A percentile compares a stretch with the other conserved stretches of the same genome.
These are phyloP conservation scores for Sebastes fasciatus DNA, from an alignment of 2,113 vertebrate species.

Conservation along the genomic window DNA sequence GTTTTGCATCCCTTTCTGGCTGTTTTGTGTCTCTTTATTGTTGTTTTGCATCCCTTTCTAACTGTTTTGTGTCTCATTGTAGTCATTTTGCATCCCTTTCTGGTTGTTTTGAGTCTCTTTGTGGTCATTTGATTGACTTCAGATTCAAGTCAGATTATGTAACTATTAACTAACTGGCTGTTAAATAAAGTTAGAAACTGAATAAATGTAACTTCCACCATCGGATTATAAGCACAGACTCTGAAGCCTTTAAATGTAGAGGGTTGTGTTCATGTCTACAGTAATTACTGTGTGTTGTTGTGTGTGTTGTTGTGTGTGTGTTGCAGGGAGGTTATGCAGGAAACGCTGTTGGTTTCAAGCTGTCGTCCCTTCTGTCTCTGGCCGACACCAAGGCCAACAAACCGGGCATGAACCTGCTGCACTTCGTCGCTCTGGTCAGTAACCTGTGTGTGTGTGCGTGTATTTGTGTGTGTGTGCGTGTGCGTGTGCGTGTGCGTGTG, in stretches of 20 bases:
- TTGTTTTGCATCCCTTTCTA: background rate
- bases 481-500: background rate
- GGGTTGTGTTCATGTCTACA: background rate
- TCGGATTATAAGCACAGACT: too few relatives aligned
- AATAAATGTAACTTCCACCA: too few relatives aligned
- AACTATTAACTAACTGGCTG: too few relatives aligned
- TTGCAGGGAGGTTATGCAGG: slow-evolving; percentile 93
- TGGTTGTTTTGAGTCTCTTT: background rate
- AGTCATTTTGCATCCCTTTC: background rate
- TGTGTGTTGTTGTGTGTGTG: slow-evolving; percentile 9
- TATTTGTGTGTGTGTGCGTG: slow-evolving; percentile 3
- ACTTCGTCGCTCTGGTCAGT: slow-evolving; percentile 95
- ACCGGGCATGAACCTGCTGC: slow-evolving; percentile 96
- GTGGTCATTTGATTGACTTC: background rate
- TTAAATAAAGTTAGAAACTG: too few relatives aligned
- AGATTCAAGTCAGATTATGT: too few relatives aligned
- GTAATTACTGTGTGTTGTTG: background rate
- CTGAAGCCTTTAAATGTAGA: too few relatives aligned
- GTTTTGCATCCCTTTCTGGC: background rate
- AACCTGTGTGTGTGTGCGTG: background rate
- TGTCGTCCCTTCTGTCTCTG: slow-evolving; percentile 94
- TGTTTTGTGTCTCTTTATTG: background rate
- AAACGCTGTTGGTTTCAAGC: slow-evolving; percentile 95
- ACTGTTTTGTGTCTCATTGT: background rate
- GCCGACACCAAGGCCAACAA: slow-evolving; percentile 97